phyloP scores from a whole-genome alignment of 2,113 vertebrate species.

The Brachyhypopomus gauderio region DNA sequence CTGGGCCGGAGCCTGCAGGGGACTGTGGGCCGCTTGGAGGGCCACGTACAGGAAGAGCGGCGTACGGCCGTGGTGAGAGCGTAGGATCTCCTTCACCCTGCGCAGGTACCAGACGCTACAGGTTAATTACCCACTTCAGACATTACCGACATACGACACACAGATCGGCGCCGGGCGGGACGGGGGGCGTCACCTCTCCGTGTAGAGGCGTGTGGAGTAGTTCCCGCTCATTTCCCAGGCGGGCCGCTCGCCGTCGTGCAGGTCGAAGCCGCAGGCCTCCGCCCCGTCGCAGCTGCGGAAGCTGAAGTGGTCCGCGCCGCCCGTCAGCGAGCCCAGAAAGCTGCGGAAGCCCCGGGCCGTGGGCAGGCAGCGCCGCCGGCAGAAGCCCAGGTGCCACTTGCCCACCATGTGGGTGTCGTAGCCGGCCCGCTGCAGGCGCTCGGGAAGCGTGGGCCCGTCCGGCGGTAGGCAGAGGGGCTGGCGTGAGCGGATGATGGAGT shows the following conservation, averaged over 20 bases:
- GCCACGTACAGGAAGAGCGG: constrained; percentile 90
- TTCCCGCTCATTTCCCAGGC: constrained; percentile 88
- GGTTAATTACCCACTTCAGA: no score
- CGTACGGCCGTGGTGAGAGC: constrained; percentile 76
- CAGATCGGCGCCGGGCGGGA: no score
- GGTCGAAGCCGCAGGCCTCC: constrained; percentile 90
- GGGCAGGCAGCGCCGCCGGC: constrained; percentile 85
- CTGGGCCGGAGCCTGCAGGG: constrained; percentile 82
- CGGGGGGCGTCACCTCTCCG: constrained; percentile 71
- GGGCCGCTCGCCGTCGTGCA: constrained; percentile 86
- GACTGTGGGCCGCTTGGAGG: constrained; percentile 88
- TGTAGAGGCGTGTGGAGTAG: constrained; percentile 92
- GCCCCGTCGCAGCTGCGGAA: constrained; percentile 92
- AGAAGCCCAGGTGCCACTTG: constrained; percentile 96
- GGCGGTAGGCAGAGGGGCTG: constrained; percentile 91
- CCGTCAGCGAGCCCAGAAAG: constrained; percentile 89
- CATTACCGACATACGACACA: neutral
- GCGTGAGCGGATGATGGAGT: constrained; percentile 89
- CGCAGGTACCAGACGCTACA: neutral
- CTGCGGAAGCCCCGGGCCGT: constrained; percentile 88
- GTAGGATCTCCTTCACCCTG: constrained; percentile 84
- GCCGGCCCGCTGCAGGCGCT: constrained; percentile 83
- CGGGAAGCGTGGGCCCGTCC: constrained; percentile 84
- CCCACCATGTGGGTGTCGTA: constrained; percentile 94
- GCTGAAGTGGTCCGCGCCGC: constrained; percentile 92